Base-by-base conservation (phyloP, 1,140 invertebrate species). In the Drosophila carrolli region DNA sequence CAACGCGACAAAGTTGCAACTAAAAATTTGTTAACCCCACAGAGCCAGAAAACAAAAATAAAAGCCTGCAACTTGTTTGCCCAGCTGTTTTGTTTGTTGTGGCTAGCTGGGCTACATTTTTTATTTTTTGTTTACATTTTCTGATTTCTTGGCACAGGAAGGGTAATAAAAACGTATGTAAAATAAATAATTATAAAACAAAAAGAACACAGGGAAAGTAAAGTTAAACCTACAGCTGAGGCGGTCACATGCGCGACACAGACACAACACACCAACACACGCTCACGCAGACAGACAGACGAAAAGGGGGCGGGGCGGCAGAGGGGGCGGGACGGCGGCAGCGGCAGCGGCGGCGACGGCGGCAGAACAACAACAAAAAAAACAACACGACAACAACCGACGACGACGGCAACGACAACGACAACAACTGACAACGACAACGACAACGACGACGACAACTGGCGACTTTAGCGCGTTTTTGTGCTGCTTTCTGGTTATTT, bases 221-320 rank as follows among this genome's bases (percentile, higher is more conserved):
- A 78, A 65, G 57, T 60, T 55, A 51, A 70, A 75, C 44, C 46
- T 57, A 72, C 67, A 78, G 75, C 75, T 84, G 77, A 58, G 59
- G 50, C 70, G 70, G 83, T 78, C 70, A 81, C 82, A 74, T 71
- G 75, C 51, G 56, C 74, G 59, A 78, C 66, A 59, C 44, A 78
- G 58, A 68, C 73, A 50, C 58, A 55, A 65, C 55, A 41, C 56
- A 79, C 53, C 59, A 32, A 71, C 66, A 57, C 47, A 77, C 60
- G 57, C 58, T 47, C 58, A 67, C 60, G 47, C 37, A 66, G 44
- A 40, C 59, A 40, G 51, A 50, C 54, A 37, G 55, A 61, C 38
- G 54, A 23, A 23, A 41, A 41, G 61, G 55, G 50, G 56, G 58
- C 58, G 44, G 55, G 53, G 37, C 55, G 63, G 23, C 41, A 37